Evolutionary conservation across 2,888 invertebrate genomes (phyloP), one percentile per base, ranked within the genome.

Genomic region (Perithous albicinctus): DNA sequence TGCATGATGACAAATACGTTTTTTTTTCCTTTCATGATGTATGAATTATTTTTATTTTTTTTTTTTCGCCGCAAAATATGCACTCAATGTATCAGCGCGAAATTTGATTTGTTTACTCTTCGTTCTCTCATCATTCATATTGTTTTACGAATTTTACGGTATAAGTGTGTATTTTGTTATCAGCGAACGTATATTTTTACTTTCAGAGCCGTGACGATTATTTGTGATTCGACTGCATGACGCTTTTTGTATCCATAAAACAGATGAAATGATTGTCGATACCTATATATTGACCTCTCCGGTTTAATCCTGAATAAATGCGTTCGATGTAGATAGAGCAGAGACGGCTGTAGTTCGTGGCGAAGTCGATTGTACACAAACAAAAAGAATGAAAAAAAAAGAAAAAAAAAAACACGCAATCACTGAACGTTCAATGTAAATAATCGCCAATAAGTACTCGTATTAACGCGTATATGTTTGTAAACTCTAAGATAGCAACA

Each of bases 391-490:
- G 69, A 66, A 59, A 54, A 51, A 41, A 43, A 32, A 54, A 67
- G 54, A 59, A 67, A 46, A 67, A 73, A 66, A 59, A 54, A 54
- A 76, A 81, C 85, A 85, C 85, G 83, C 85, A 85, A 74, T 86
- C 85, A 85, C 78, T 84, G 81, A 80, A 83, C 83, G 82, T 85
- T 86, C 78, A 88, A 86, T 90, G 90, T 91, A 90, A 90, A 90
- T 90, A 91, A 88, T 89, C 86, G 87, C 86, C 87, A 89, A 86
- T 89, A 88, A 89, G 87, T 88, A 89, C 87, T 85, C 86, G 84
- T 88, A 89, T 82, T 86, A n/a, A 87, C 84, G 85, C 80, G 74
- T 86, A 87, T 87, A 87, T 87, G 88, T 90, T 89, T 89, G 86
- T 90, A 90, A n/a, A 90, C 87, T 89, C 85, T 86, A 86, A 79